These are phyloP conservation scores for Phenganax stokvisi DNA, from an alignment of 92 coral and sea anemone genomes.

Conservation along the genomic window DNA sequence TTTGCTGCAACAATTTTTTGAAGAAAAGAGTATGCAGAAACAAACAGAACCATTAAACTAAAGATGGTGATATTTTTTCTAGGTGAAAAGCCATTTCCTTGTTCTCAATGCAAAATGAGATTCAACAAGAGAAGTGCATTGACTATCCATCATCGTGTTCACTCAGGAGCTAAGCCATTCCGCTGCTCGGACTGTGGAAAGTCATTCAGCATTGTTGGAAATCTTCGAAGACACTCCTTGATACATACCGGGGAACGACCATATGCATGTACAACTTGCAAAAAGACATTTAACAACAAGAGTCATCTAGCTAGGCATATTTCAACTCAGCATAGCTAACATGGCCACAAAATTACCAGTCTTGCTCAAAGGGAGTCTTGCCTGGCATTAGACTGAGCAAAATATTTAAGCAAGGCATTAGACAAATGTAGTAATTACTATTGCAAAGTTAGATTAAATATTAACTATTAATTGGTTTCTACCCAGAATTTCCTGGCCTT, in stretches of 20 bases:
- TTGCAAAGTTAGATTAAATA: too few species aligned
- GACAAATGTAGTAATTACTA: too few species aligned
- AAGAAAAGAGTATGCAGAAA: neutral
- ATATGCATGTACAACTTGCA: slow-evolving; percentile 79
- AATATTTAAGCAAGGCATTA: too few species aligned
- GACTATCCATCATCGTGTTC: slow-evolving; percentile 86
- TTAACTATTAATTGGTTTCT: too few species aligned
- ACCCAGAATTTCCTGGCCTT: too few species aligned
- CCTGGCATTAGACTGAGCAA: neutral
- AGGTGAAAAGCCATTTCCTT: slow-evolving; percentile 90
- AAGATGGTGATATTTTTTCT: neutral
- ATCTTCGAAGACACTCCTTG: slow-evolving; percentile 81
- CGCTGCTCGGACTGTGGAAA: slow-evolving; percentile 78
- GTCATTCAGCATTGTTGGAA: slow-evolving; percentile 86
- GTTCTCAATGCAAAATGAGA: slow-evolving; percentile 86
- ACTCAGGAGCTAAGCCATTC: slow-evolving; percentile 91
- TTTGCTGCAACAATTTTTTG: neutral
- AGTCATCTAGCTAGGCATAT: slow-evolving; percentile 90
- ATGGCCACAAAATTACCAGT: neutral
- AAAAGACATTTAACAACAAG: slow-evolving; percentile 87
- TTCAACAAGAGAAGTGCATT: slow-evolving; percentile 94
- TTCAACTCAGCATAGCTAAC: slow-evolving; percentile 58
- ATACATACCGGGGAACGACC: slow-evolving; percentile 97
- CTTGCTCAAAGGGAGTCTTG: neutral
- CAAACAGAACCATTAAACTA: neutral